These are phyloP conservation scores for Neotoma lepida DNA, from an alignment of 2,113 vertebrate genomes.

Conservation along the genomic window DNA sequence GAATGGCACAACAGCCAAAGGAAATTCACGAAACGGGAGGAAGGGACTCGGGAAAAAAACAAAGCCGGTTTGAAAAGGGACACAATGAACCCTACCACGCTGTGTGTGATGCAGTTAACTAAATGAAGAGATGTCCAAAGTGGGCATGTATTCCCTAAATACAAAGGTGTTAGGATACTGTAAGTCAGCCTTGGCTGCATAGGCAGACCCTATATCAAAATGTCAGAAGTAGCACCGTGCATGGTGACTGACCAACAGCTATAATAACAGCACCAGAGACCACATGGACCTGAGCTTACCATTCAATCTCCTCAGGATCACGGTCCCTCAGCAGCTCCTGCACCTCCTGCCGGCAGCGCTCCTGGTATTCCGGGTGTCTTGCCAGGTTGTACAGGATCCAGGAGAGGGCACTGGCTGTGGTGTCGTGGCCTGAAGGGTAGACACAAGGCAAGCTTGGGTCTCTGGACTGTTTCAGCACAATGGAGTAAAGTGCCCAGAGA, in stretches of 20 bases:
- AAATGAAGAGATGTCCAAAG: not conserved
- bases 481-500: not conserved
- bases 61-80: not conserved
- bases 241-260: not conserved
- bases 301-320: not conserved
- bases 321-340: not conserved
- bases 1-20: not conserved
- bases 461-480: not conserved
- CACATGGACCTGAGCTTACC: not conserved
- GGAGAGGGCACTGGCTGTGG: not conserved
- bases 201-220: not conserved
- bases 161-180: not conserved
- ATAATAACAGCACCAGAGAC: not conserved
- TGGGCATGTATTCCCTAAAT: not conserved
- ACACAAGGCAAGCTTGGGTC: not conserved
- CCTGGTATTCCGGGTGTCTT: not conserved
- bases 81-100: not conserved
- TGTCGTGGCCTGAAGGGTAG: not conserved
- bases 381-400: conserved; percentile 14
- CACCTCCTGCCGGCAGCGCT: not conserved
- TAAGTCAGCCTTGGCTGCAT: not conserved
- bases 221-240: not conserved
- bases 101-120: not conserved
- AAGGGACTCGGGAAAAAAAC: not conserved
- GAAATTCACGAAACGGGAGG: not conserved